Percentiles rank a stretch among this genome's conserved stretches.
Conservation (phyloP, 1,140 invertebrate species). For the Neocloeon triangulifer region DNA sequence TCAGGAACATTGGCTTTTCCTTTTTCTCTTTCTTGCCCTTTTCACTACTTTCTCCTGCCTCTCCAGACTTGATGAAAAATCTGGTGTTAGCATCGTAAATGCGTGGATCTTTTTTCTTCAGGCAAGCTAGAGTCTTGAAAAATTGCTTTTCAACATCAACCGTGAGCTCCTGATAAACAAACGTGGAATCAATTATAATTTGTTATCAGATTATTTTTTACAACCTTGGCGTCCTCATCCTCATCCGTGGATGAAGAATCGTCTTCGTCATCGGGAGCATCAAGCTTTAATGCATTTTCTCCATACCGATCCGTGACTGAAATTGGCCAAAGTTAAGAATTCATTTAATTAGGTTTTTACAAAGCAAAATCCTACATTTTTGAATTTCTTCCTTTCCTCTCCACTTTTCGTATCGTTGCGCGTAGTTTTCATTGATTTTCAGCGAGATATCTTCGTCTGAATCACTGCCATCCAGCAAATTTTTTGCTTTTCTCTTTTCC, state of each 20-base stretch:
- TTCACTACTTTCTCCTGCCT: slow-evolving; percentile 11
- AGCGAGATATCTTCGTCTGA: slow-evolving; percentile 25
- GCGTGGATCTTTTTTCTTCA: slow-evolving; percentile 72
- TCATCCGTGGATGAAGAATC: slow-evolving; percentile 26
- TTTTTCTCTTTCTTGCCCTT: slow-evolving; percentile 20
- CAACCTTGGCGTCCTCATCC: slow-evolving; percentile 32
- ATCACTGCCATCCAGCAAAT: slow-evolving; percentile 19
- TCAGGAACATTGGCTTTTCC: slow-evolving; percentile 38
- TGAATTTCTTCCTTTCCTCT: slow-evolving; percentile 64
- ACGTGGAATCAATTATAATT: slow-evolving; percentile 10
- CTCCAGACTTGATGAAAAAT: slow-evolving; percentile 24
- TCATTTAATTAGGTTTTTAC: too few species aligned
- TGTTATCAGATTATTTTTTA: slow-evolving; percentile 4
- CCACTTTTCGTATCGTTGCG: slow-evolving; percentile 57
- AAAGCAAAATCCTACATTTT: slow-evolving; percentile 66
- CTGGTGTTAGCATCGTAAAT: slow-evolving; percentile 58
- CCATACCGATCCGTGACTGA: slow-evolving; percentile 55
- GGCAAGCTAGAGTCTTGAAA: slow-evolving; percentile 54
- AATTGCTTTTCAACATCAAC: slow-evolving; percentile 61
- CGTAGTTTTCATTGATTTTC: slow-evolving; percentile 55
- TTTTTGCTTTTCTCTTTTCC: not conserved
- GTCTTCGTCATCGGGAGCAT: slow-evolving; percentile 19
- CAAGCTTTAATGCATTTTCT: slow-evolving; percentile 18
- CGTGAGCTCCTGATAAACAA: slow-evolving; percentile 17
- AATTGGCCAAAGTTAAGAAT: slow-evolving; percentile 11